phyloP scores from a whole-genome alignment of 92 coral and sea anemone species.

The Heliopora coerulea region DNA sequence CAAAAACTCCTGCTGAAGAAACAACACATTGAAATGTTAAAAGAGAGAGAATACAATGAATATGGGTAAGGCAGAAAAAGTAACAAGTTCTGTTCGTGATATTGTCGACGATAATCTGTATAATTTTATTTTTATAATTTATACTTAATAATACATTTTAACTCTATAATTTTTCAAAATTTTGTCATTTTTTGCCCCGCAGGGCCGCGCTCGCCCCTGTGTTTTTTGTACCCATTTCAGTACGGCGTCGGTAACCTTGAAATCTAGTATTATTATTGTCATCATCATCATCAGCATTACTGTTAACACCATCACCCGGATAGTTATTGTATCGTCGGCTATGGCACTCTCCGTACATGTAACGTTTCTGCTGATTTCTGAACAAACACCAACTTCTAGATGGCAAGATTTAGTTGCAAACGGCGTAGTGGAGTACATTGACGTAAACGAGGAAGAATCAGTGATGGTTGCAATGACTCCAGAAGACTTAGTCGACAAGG shows the following conservation, averaged over 20 bases:
- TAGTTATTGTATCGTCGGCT: too few species aligned
- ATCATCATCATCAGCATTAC: neutral
- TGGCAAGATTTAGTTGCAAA: constrained; percentile 97
- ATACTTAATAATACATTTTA: too few species aligned
- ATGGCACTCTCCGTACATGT: too few species aligned
- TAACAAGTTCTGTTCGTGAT: neutral
- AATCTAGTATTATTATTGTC: neutral
- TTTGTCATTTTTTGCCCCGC: too few species aligned
- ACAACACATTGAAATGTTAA: constrained; percentile 92
- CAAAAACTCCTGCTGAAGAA: constrained; percentile 88
- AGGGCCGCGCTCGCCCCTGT: too few species aligned
- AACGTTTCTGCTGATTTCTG: too few species aligned
- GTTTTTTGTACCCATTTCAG: too few species aligned
- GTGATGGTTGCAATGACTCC: constrained; percentile 99
- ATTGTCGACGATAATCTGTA: too few species aligned
- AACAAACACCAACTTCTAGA: constrained; percentile 37
- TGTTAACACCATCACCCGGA: too few species aligned
- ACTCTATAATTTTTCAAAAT: too few species aligned
- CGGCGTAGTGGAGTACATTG: constrained; percentile 96
- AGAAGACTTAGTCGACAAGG: constrained; percentile 93
- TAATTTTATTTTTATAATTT: too few species aligned
- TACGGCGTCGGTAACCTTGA: too few species aligned
- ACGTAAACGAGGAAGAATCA: constrained; percentile 96
- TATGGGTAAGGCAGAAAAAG: constrained; percentile 60
- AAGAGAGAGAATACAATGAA: constrained; percentile 93